Evolutionary conservation across 2,113 vertebrate species (phyloP), one percentile per base, ranked within the genome.

Genomic region (Upupa epops): DNA sequence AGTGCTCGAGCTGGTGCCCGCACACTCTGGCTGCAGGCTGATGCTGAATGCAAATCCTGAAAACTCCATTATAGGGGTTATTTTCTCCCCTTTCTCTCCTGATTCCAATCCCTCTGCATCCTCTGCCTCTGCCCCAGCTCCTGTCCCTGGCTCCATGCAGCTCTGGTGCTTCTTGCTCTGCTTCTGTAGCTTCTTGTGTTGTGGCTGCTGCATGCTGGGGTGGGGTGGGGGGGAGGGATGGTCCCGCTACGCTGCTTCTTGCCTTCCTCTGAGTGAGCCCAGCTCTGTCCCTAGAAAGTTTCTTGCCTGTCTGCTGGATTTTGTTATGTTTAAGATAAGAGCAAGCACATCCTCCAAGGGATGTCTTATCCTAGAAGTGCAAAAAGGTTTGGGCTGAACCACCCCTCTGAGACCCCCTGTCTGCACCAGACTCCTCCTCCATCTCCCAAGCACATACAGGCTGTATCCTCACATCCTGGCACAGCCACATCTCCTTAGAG

Each of bases 1-100:
- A 92, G 93, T 72, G 85, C 69, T 84, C 6, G 48, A 92, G 91
- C 92, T 90, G 87, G 89, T 77, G 86, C 88, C 0, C 51, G 81
- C 80, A 65, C 51, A 1, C 91, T 58, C 52, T 0, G 1, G 26
- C 86, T 84, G 63, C 86, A 86, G 89, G 63, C 74, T 0, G 0
- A 36, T 56, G 42, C 55, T 92, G 87, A 94, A 94, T 96, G 94
- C 71, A 79, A 32, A 66, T 86, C 86, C 70, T 63, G 69, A 69
- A 79, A 34, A 4, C 20, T 28, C 26, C 3, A 0, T 31, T 17
- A 12, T 42, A 36, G 2, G 40, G 52, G 36, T 28, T 40, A 13
- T 42, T 63, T 63, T 61, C 56, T 17, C 13, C 9, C 21, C 17
- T 65, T 86, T 65, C 21, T 78, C 17, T 91, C 68, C 79, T 91